Base-by-base conservation (phyloP, 2,888 invertebrate genomes). In the Drosophila kokeensis region DNA sequence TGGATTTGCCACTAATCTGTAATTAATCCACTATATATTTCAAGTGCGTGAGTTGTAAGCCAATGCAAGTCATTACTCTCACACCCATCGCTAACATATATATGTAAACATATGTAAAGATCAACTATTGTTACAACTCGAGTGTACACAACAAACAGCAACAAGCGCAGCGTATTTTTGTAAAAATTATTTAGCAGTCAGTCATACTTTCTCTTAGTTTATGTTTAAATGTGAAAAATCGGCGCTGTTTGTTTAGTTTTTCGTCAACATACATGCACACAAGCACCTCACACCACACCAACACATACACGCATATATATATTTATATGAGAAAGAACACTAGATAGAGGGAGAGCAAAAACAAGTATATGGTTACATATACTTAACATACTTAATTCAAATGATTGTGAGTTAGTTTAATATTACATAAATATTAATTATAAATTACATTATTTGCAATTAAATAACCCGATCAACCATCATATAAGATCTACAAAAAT, bases 401-500 rank as follows among this genome's bases (percentile, higher is more conserved):
- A 86, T 79, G 90, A 86, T 90, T 86, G 85, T 86, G 90, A 86
- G 73, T 86, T 86, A 86, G 85, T 88, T 86, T 85, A 85, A 90
- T 90, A 85, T 85, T 86, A 86, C 68, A 88, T 85, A 85, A 90
- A 85, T 90, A 85, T 86, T 90, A 85, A 85, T 85, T 77, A 57
- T 76, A 79, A 81, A 87, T 87, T 90, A 85, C 90, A 90, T 89
- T 86, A 89, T 90, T 90, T 86, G 88, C 81, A 88, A 86, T 83
- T 88, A 64, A 76, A 60, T 90, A 90, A 82, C 81, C 73, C 83
- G 60, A 79, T 88, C 85, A 87, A 79, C 71, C 77, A 88, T 86
- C 76, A 79, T 88, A 81, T 86, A 89, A 88, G 89, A 87, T 67
- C 45, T 62, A 72, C 38, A 69, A 82, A 77, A 72, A 73, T 40